Conservation (phyloP, 2,113 vertebrate genomes). For the Lamprotornis superbus region DNA sequence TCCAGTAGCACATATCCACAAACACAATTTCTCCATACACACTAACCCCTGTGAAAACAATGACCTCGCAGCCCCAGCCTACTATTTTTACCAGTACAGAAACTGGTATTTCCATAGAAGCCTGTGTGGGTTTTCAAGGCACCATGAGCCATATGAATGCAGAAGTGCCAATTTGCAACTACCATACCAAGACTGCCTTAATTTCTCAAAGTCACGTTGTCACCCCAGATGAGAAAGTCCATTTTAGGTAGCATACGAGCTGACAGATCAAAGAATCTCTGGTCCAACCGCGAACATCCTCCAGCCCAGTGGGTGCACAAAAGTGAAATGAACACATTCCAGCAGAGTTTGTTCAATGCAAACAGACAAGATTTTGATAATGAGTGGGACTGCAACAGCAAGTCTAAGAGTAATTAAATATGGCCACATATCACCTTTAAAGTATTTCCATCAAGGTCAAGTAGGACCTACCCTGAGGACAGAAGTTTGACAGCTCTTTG, state of each 20-base stretch:
- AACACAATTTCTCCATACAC: neutral
- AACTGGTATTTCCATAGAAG: neutral
- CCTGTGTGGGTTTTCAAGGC: neutral
- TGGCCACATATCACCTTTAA: neutral
- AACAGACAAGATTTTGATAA: neutral
- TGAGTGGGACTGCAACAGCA: neutral
- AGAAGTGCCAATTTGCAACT: neutral
- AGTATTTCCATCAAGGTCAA: neutral
- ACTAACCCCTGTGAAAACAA: neutral
- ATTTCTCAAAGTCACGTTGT: neutral
- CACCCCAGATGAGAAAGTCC: neutral
- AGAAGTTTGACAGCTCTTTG: neutral
- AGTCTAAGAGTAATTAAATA: neutral
- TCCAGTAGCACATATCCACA: neutral
- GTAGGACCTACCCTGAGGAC: neutral
- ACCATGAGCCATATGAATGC: neutral
- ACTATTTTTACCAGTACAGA: neutral
- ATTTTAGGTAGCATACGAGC: neutral
- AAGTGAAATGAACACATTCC: neutral
- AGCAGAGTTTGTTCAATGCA: neutral
- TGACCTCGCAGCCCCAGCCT: neutral
- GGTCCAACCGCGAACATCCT: neutral
- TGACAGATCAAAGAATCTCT: neutral
- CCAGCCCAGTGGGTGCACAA: neutral
- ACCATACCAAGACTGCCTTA: neutral